Conservation (phyloP, 2,113 vertebrate species). For the Aramus guarauna region DNA sequence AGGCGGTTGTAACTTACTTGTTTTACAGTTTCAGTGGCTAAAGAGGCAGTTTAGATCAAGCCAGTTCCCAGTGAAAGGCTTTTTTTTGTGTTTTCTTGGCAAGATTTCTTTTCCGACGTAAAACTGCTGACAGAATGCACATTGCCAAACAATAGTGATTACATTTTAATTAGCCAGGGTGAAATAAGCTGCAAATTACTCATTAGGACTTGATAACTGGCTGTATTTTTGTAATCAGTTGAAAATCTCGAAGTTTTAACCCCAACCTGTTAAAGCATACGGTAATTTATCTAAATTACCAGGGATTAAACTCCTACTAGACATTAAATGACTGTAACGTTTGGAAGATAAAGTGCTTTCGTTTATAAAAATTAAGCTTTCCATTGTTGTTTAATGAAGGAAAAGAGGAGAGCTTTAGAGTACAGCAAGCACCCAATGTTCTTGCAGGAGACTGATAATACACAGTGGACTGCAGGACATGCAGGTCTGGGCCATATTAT, state of each 20-base stretch:
- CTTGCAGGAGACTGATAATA: neutral
- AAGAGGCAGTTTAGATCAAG: slow-evolving; percentile 34
- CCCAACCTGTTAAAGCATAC: slow-evolving; percentile 2
- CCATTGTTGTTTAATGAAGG: neutral
- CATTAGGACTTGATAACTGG: slow-evolving; percentile 59
- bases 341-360: neutral
- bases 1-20: slow-evolving; percentile 49
- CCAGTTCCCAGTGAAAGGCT: slow-evolving; percentile 37
- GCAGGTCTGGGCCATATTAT: neutral
- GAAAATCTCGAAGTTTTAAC: slow-evolving; percentile 40
- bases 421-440: neutral
- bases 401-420: neutral
- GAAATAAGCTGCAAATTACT: slow-evolving; percentile 65
- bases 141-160: slow-evolving; percentile 63
- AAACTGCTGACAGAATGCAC: slow-evolving; percentile 69
- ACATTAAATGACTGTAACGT: neutral
- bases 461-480: neutral
- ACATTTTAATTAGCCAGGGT: slow-evolving; percentile 73
- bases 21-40: slow-evolving; percentile 59
- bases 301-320: slow-evolving; percentile 13
- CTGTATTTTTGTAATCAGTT: neutral
- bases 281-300: slow-evolving; percentile 34
- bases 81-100: slow-evolving; percentile 57
- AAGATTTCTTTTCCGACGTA: slow-evolving; percentile 36
- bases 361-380: neutral